Evolutionary conservation across 2,113 vertebrate species (phyloP).

Genomic region (Salvelinus fontinalis): DNA sequence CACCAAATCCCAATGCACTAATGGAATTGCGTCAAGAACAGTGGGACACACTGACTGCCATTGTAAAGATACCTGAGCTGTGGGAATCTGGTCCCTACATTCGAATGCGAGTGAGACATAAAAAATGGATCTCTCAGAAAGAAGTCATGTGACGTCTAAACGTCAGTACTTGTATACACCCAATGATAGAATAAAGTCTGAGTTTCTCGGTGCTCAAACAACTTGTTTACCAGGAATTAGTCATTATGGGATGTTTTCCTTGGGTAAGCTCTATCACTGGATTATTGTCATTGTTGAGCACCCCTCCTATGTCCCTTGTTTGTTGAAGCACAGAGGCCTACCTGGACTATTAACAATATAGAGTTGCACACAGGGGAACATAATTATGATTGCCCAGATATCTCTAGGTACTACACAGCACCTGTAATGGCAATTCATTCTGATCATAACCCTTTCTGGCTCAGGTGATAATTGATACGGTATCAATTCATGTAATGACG

Average conservation of each 20-base stretch:
- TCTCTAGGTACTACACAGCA: not conserved
- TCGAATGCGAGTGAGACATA: not conserved
- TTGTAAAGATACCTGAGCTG: constrained; percentile 2
- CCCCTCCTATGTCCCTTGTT: too few species aligned
- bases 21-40: constrained; percentile 18
- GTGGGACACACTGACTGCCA: constrained; percentile 7
- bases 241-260: too few species aligned
- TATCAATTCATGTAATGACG: not conserved
- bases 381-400: not conserved
- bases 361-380: too few species aligned
- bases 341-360: not conserved
- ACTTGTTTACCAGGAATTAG: too few species aligned
- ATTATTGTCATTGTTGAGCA: too few species aligned
- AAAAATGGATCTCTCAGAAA: too few species aligned
- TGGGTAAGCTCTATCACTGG: too few species aligned
- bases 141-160: too few species aligned
- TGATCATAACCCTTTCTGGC: not conserved
- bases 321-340: too few species aligned
- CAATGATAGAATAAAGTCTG: too few species aligned
- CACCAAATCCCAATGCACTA: constrained; percentile 13
- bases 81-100: not conserved
- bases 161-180: too few species aligned
- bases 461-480: not conserved
- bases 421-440: not conserved
- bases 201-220: too few species aligned